phyloP scores from a whole-genome alignment of 2,797 vertebrate species.

The Parauchenoglanis punctatus region DNA sequence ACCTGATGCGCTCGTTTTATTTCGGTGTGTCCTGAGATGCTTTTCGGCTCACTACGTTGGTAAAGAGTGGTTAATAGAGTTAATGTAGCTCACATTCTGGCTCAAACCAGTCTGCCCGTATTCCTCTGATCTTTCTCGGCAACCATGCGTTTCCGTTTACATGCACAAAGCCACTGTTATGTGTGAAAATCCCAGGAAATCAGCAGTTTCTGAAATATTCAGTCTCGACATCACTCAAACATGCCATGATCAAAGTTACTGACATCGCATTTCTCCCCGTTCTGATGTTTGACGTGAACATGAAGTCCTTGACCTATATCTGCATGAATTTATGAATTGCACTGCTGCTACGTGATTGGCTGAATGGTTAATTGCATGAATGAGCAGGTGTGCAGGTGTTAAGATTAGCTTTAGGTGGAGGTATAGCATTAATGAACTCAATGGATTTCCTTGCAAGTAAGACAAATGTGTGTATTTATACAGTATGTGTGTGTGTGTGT shows the following conservation, averaged over 20 bases:
- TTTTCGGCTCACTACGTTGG: not conserved
- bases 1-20: not conserved
- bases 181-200: not conserved
- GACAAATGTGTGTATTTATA: not conserved
- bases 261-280: not conserved
- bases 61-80: not conserved
- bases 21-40: not conserved
- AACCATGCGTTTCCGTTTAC: not conserved
- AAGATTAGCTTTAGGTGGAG: not conserved
- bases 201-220: not conserved
- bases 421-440: not conserved
- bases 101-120: not conserved
- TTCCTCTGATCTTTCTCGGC: not conserved
- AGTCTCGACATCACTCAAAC: not conserved
- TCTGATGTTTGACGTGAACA: not conserved
- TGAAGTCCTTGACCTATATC: not conserved
- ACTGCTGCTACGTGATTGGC: not conserved
- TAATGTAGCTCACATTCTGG: not conserved
- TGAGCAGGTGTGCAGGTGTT: not conserved
- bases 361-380: not conserved
- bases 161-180: not conserved
- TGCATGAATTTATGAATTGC: not conserved
- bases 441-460: not conserved
- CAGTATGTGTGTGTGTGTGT: not conserved
- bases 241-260: not conserved